phyloP scores from a whole-genome alignment of 2,797 vertebrate genomes.

The Rhinoraja longicauda region DNA sequence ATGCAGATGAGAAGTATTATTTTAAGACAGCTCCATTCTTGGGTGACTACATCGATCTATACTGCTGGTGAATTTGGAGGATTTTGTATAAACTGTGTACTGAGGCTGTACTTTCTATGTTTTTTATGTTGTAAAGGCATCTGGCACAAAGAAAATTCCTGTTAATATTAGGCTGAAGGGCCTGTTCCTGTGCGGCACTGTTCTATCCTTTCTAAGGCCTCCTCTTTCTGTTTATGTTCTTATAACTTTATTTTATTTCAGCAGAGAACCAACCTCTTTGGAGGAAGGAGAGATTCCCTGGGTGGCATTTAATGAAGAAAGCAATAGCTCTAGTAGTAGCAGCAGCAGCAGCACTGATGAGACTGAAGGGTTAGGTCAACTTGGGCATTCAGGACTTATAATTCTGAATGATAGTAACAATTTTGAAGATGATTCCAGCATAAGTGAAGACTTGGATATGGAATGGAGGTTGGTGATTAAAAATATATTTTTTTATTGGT shows the following conservation, averaged over 20 bases:
- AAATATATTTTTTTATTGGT: background rate
- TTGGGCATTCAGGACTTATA: conserved; percentile 61
- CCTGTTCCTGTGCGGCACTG: too few species aligned
- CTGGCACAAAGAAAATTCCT: too few species aligned
- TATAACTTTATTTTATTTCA: background rate
- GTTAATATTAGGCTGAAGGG: too few species aligned
- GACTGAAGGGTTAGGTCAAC: conserved; percentile 52
- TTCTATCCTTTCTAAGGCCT: too few species aligned
- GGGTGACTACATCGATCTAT: too few species aligned
- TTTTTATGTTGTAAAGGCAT: too few species aligned
- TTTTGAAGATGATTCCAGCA: conserved; percentile 68
- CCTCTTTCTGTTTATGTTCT: too few species aligned
- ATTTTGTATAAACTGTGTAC: too few species aligned
- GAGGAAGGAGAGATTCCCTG: conserved; percentile 68
- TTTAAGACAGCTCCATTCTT: too few species aligned
- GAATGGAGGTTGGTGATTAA: conserved; percentile 65
- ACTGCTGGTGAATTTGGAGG: too few species aligned
- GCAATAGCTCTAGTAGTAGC: conserved; percentile 63
- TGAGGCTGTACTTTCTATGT: too few species aligned
- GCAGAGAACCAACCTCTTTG: conserved; percentile 56
- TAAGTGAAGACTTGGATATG: conserved; percentile 67
- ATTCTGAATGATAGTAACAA: conserved; percentile 68
- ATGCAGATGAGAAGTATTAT: too few species aligned
- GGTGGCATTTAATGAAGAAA: conserved; percentile 58
- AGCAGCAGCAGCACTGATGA: conserved; percentile 64